Base-by-base conservation (phyloP, 37 sponge, comb jelly and placozoan species). In the Axinella damicornis region DNA sequence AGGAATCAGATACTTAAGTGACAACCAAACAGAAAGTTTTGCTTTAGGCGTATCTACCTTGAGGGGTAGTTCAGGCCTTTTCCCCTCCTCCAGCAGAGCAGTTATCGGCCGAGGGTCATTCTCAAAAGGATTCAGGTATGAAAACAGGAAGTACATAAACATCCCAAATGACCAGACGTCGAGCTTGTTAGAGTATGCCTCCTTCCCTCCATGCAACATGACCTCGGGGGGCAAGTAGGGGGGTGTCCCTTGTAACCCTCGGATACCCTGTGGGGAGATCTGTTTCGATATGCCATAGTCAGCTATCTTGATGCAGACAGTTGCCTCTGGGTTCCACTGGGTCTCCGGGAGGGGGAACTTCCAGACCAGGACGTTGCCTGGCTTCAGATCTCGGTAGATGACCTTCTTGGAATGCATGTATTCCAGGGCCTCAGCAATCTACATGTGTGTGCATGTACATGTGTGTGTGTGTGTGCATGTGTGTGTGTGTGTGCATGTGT, bases 251-350 rank as follows among this genome's bases (percentile, higher is more conserved):
- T 74, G 64, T 40, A 68, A 37, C 15, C 89, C 89, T 24, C 76
- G 91, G 30, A 87, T 83, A 28, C 96, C 96, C 82, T 83, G 87
- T 31, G 94, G 84, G 53, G 84, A 58, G 60, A 69, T 57, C 53
- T 78, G 74, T 64, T 81, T 81, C 71, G 94, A 89, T 55, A 95
- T 90, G 24, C 96, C 96, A 63, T 95, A 95, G 78, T 95, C 96
- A 24, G 96, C 94, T 0, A 95, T 58, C 65, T 95, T 95, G 69
- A 95, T 41, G 35, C 32, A 55, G 5, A 95, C 74, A 1, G 53
- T 6, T 30, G 64, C 40, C 34, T 71, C 66, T 2, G 39, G 30
- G 38, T 38, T 34, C 90, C 91, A 89, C 66, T 89, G 88, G 0
- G 58, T 59, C 27, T 56, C 58, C 30, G 94, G 94, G 2, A 41